Evolutionary conservation across 2,113 vertebrate genomes (phyloP).

Genomic region (Lates calcarifer): DNA sequence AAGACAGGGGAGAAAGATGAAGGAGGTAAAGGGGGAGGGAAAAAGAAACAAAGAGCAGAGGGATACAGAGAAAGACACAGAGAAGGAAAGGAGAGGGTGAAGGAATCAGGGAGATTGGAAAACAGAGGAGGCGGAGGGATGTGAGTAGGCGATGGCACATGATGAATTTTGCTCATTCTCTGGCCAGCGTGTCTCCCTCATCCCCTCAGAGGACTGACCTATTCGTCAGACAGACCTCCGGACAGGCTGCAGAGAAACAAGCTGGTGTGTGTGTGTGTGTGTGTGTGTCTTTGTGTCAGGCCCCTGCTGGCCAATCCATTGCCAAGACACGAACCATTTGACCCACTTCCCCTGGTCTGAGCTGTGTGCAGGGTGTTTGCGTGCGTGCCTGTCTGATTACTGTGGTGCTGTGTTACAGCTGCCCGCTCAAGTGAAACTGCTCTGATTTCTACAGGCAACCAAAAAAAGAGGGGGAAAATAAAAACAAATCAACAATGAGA

Average conservation of each 20-base stretch:
- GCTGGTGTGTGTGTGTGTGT: constrained; percentile 46
- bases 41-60: neutral
- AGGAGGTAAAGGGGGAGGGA: neutral
- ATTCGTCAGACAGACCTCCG: constrained; percentile 62
- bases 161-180: constrained; percentile 66
- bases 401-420: constrained; percentile 50
- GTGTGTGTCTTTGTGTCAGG: constrained; percentile 11
- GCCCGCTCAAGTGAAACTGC: constrained; percentile 55
- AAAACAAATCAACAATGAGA: constrained; percentile 60
- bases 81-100: neutral
- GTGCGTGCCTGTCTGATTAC: constrained; percentile 25
- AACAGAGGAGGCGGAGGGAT: neutral
- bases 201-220: constrained; percentile 65
- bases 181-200: constrained; percentile 34
- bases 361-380: constrained; percentile 16
- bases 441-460: constrained; percentile 47
- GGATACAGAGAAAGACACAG: neutral
- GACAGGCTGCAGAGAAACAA: constrained; percentile 52
- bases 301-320: constrained; percentile 55
- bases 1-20: neutral
- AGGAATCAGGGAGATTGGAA: neutral
- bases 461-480: constrained; percentile 3
- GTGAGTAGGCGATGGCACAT: constrained; percentile 42
- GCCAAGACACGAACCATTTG: constrained; percentile 64
- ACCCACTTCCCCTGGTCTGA: constrained; percentile 65